Evolutionary conservation across 2,797 vertebrate species (phyloP), one percentile per base, ranked within the genome.

Genomic region (Cirrhinus molitorella): DNA sequence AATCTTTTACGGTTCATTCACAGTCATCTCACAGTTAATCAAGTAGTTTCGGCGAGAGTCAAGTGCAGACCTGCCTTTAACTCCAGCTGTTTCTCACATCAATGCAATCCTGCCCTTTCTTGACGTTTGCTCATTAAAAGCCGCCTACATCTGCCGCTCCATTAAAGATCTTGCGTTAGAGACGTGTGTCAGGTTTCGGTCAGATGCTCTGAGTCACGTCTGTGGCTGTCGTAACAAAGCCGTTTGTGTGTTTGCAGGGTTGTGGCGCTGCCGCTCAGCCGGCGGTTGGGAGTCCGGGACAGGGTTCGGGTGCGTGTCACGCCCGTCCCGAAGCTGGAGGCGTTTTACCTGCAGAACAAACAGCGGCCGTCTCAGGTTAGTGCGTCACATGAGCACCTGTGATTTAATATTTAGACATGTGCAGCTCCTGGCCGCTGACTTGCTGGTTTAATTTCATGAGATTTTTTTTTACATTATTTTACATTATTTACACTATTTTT

Each of bases 201-300:
- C 37, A 40, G 37, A 40, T 40, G 37, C 37, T 1, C 53, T 13
- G 43, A 47, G 25, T 34, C 53, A 43, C 9, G 8, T 63, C 31
- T 28, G 8, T 66, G 21, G 1, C 45, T 21, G 28, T 8, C 28
- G 12, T 66, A 66, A 66, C 31, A 37, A 75, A 59, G 1, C 19
- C 28, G 37, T 37, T 3, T 11, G 19, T 34, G 19, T 51, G 12
- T 81, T 7, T n/a, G 4, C 87, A 99, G 98, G 93, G 85, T 92
- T 19, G 23, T 99, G 3, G 96, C 93, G 1, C 55, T 96, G 75
- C 97, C 97, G 1, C 90, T 98, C 61, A 95, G 96, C 89, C 92
- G 55, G 86, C 85, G 63, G 87, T 86, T 99, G 88, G 96, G 96
- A 0, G 94, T 99, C 66, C 93, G 80, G 81, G 95, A 97, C 86